phyloP scores from a whole-genome alignment of 2,797 vertebrate species.

The Oryzias sinensis region DNA sequence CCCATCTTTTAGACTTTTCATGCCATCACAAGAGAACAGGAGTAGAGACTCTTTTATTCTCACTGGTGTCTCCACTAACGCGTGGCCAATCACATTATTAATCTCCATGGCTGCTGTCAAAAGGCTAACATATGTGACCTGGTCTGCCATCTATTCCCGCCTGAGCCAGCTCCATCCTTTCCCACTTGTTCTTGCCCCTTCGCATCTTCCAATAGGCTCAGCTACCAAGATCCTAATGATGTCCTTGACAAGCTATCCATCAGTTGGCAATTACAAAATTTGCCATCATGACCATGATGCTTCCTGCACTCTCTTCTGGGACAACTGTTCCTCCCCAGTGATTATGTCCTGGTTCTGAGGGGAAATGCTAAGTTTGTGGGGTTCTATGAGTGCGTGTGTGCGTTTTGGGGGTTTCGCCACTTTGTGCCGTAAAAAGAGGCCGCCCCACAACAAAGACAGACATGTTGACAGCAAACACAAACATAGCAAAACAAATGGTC shows the following conservation, averaged over 20 bases:
- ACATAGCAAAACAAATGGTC: constrained; percentile 87
- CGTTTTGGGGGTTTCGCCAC: constrained; percentile 43
- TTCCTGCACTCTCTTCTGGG: constrained; percentile 62
- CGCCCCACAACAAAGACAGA: constrained; percentile 81
- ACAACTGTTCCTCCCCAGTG: constrained; percentile 65
- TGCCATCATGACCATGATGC: constrained; percentile 80
- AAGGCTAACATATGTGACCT: constrained; percentile 72
- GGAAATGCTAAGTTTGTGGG: constrained; percentile 49
- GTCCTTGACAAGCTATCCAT: constrained; percentile 80
- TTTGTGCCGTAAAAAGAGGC: constrained; percentile 77
- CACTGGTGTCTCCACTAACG: constrained; percentile 61
- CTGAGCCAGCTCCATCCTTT: constrained; percentile 62
- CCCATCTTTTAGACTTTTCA: constrained; percentile 51
- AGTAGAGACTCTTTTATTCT: constrained; percentile 55
- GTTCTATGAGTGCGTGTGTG: constrained; percentile 43
- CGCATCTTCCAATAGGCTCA: constrained; percentile 46
- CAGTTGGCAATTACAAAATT: constrained; percentile 88
- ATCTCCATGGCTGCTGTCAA: constrained; percentile 69
- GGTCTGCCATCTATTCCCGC: constrained; percentile 55
- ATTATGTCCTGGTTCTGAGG: constrained; percentile 64
- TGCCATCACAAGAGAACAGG: constrained; percentile 47
- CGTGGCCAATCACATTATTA: constrained; percentile 76
- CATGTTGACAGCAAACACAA: constrained; percentile 88
- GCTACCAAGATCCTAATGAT: constrained; percentile 75
- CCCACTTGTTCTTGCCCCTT: constrained; percentile 68